Evolutionary conservation across 1,140 invertebrate species (phyloP).

Genomic region (Hyles vespertilio): DNA sequence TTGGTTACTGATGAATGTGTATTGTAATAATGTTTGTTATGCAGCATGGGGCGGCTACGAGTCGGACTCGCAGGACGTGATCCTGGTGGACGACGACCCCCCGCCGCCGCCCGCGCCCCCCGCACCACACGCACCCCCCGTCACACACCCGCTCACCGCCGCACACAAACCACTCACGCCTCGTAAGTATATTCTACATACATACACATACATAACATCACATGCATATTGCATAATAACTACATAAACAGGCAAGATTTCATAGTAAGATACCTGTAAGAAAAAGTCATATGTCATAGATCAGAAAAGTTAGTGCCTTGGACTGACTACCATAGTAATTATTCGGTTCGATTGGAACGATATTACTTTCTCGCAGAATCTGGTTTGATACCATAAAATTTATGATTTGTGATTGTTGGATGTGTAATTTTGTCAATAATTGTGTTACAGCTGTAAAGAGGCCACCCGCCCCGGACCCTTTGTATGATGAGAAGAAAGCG

Average conservation of each 20-base stretch:
- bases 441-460: constrained; percentile 53
- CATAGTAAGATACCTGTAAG: too few relatives aligned
- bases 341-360: too few relatives aligned
- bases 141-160: constrained; percentile 22
- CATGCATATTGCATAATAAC: too few relatives aligned
- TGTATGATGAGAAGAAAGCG: constrained; percentile 61
- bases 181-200: constrained; percentile 30
- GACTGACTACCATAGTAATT: too few relatives aligned
- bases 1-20: neutral
- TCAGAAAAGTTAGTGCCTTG: too few relatives aligned
- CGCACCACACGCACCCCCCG: constrained; percentile 19
- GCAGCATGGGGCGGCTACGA: constrained; percentile 66
- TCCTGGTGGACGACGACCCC: constrained; percentile 68
- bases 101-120: constrained; percentile 26
- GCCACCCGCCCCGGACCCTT: constrained; percentile 37
- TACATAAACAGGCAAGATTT: too few relatives aligned
- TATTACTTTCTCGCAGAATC: too few relatives aligned
- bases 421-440: neutral
- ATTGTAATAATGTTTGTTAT: constrained; percentile 11
- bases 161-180: constrained; percentile 39
- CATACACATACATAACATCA: too few relatives aligned
- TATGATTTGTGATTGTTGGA: neutral
- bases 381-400: too few relatives aligned
- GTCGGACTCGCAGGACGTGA: constrained; percentile 73
- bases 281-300: too few relatives aligned